Evolutionary conservation across 2,113 vertebrate genomes (phyloP).

Genomic region (Pachyramphus minor): DNA sequence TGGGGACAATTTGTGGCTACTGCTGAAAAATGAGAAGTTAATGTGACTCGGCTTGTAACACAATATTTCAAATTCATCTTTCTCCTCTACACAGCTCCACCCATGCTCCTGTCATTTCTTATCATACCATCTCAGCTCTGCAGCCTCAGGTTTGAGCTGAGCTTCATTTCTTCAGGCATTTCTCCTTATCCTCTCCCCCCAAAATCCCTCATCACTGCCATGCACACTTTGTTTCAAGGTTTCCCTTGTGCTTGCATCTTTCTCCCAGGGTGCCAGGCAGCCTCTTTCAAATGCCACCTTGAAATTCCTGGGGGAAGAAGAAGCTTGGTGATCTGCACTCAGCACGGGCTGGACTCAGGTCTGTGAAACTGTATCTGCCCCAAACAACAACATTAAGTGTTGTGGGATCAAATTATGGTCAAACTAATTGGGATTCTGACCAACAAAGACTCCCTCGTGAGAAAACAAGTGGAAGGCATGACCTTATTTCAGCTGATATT

Average conservation of each 20-base stretch:
- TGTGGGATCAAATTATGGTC: not conserved
- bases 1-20: not conserved
- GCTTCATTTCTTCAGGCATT: not conserved
- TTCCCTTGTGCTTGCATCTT: not conserved
- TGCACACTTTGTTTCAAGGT: not conserved
- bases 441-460: not conserved
- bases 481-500: not conserved
- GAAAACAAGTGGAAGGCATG: not conserved
- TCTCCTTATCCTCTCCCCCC: not conserved
- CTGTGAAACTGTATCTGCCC: not conserved
- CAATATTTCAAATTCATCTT: not conserved
- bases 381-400: not conserved
- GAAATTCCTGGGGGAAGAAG: not conserved
- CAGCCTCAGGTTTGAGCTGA: not conserved
- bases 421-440: not conserved
- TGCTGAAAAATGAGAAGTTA: not conserved
- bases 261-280: not conserved
- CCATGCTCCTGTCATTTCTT: not conserved
- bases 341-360: rapidly evolving
- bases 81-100: not conserved
- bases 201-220: not conserved
- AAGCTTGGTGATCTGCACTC: rapidly evolving
- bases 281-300: not conserved
- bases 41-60: not conserved
- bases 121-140: not conserved